Evolutionary conservation across 2,113 vertebrate genomes (phyloP).

Genomic region (Sorex araneus): DNA sequence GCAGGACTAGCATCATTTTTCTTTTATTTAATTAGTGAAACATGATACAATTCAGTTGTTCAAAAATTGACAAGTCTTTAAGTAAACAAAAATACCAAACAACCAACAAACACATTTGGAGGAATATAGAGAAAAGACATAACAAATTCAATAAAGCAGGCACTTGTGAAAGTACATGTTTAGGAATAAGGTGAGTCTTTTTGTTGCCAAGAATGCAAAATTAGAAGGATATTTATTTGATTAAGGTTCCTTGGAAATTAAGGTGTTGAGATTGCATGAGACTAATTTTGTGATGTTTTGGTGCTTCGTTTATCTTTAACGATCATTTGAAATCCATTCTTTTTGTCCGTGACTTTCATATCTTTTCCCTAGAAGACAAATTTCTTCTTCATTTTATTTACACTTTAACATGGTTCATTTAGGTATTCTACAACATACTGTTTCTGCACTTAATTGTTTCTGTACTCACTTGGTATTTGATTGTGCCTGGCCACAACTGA

Average conservation of each 20-base stretch:
- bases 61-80: background rate
- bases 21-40: background rate
- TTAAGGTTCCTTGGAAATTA: background rate
- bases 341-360: slow-evolving; percentile 33
- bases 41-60: slow-evolving; percentile 40
- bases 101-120: background rate
- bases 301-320: background rate
- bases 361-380: background rate
- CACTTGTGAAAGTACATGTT: background rate
- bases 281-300: background rate
- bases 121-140: background rate
- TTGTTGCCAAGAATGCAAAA: slow-evolving; percentile 29
- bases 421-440: background rate
- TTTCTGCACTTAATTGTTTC: background rate
- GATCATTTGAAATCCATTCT: background rate
- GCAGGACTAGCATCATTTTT: slow-evolving; percentile 5
- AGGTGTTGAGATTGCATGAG: background rate
- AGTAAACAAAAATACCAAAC: background rate
- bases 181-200: background rate
- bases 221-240: slow-evolving; percentile 4
- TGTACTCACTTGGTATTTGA: background rate
- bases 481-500: background rate
- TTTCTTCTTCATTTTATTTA: slow-evolving; percentile 39
- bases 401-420: background rate
- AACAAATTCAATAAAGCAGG: background rate